A percentile compares a stretch with the other conserved stretches of the same genome.
Evolutionary conservation across 1,140 invertebrate species (phyloP).

Genomic region (Diorhabda sublineata): DNA sequence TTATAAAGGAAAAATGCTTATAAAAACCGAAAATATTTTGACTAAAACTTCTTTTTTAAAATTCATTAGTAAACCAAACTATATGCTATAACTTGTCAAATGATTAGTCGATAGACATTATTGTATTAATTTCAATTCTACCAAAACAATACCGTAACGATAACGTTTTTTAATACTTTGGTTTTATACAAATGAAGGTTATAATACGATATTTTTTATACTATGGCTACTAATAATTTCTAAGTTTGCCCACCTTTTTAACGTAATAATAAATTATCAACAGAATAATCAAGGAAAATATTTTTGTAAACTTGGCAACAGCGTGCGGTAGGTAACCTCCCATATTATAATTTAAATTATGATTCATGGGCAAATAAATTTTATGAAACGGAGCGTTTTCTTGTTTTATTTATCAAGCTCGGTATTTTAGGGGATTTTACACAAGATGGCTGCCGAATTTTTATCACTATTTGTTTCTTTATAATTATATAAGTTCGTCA

Average conservation of each 20-base stretch:
- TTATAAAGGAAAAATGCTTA: not conserved
- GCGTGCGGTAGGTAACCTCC: not conserved
- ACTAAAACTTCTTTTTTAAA: not conserved
- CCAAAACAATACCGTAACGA: too few species aligned
- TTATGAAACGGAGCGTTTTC: not conserved
- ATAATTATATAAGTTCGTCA: not conserved
- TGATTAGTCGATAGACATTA: not conserved
- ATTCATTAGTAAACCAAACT: not conserved
- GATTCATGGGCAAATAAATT: slow-evolving; percentile 6
- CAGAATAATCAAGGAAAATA: too few species aligned
- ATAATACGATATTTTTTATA: too few species aligned
- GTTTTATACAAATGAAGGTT: too few species aligned
- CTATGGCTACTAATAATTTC: too few species aligned
- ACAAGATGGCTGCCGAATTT: not conserved
- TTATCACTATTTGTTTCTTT: not conserved
- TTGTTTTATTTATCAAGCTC: slow-evolving; percentile 2
- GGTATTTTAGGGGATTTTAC: slow-evolving; percentile 2
- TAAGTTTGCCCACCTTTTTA: too few species aligned
- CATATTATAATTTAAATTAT: slow-evolving; percentile 16
- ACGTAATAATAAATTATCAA: too few species aligned
- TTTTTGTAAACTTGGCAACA: not conserved
- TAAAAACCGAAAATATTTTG: not conserved
- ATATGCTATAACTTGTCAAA: not conserved
- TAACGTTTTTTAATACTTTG: too few species aligned
- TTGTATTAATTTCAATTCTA: not conserved